These are phyloP conservation scores for Callipepla californica DNA, from an alignment of 2,113 vertebrate genomes.

Conservation along the genomic window DNA sequence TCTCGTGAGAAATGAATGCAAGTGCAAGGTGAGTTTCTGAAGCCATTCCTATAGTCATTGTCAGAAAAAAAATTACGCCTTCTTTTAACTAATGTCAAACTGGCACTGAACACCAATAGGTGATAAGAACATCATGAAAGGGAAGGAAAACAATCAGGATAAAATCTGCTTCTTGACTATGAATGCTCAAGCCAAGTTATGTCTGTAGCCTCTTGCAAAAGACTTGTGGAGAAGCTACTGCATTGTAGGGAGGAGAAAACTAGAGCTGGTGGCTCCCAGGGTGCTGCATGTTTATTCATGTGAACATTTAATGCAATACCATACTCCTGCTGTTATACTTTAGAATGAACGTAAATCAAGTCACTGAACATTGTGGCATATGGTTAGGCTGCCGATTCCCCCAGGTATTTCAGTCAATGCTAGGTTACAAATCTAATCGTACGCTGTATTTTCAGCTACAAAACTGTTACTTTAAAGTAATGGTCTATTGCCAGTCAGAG, in stretches of 20 bases:
- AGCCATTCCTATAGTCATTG: background rate
- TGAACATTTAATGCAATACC: background rate
- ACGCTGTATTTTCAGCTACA: background rate
- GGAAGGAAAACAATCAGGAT: background rate
- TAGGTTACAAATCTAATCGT: background rate
- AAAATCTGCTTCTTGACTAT: background rate
- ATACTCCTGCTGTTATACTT: background rate
- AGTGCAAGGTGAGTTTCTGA: background rate
- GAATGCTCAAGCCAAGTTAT: background rate
- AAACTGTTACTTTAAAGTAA: background rate
- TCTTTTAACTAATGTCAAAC: background rate
- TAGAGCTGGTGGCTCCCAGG: background rate
- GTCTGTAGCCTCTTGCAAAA: background rate
- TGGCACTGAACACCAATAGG: background rate
- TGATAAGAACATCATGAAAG: background rate
- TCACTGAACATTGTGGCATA: background rate
- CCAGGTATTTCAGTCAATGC: background rate
- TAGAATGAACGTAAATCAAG: background rate
- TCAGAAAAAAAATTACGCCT: background rate
- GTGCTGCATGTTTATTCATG: background rate
- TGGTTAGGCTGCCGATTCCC: background rate
- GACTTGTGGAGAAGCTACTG: background rate
- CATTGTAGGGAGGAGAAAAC: fast-evolving
- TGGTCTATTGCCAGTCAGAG: background rate
- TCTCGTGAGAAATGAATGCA: background rate